Base-by-base conservation (phyloP, 2,888 invertebrate genomes). In the Phorcus lineatus region DNA sequence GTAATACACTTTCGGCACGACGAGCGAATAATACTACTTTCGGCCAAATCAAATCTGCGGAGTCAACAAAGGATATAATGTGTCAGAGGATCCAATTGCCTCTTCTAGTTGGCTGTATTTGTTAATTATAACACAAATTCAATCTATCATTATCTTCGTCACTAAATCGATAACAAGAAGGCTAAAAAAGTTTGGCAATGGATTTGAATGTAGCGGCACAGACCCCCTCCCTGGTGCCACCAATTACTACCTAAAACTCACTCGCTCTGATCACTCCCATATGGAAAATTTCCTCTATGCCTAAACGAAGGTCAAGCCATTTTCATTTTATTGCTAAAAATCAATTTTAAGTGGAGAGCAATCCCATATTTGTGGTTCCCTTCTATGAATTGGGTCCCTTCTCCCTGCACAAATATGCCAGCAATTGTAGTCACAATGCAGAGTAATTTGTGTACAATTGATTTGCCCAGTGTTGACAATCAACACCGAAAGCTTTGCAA, bases 261-360 rank as follows among this genome's bases (percentile, higher is more conserved):
- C 70, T 70, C 40, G 40, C 31, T 40, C 36, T 70, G 70, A 70
- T 70, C 70, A n/a, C 40, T 70, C 70, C 70, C 70, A 40, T 70
- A 70, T 70, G 70, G 70, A 70, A 70, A 70, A 70, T 70, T 70
- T 70, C 67, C 70, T 70, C 70, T 11, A 40, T 70, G 70, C 70
- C 24, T 19, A 36, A 31, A 31, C 40, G 28, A 70, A 70, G 70
- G 70, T 70, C 70, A 70, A 70, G 36, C 36, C 70, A 70, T 70
- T 70, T 70, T 36, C 70, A 70, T 70, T 70, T 70, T 36, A 70
- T 70, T 17, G 13, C 24, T 16, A 62, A 57, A 62, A 62, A 62
- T 62, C 62, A 62, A 62, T 62, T 62, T 62, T 62, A 62, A 62
- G 62, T 62, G 62, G 62, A 62, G 62, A 47, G 62, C 62, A 62